Conservation (phyloP, 2,113 vertebrate species). For the Plotosus lineatus region DNA sequence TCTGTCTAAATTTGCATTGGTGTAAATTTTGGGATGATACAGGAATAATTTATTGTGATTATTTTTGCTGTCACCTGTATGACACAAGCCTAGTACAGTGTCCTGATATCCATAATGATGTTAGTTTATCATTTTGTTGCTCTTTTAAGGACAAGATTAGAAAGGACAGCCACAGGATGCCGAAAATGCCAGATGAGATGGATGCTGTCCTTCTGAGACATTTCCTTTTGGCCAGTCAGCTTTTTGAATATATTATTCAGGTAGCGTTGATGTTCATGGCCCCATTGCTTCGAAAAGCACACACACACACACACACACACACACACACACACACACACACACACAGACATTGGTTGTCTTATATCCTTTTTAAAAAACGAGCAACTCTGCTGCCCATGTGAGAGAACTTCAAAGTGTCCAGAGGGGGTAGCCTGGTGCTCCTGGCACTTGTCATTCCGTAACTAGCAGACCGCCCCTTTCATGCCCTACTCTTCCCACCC, state of each 20-base stretch:
- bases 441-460: conserved; percentile 58
- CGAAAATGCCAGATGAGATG: neutral
- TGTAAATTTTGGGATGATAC: neutral
- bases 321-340: conserved; percentile 12
- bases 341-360: conserved; percentile 20
- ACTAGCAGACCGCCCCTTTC: conserved; percentile 46
- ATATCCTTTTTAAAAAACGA: conserved; percentile 30
- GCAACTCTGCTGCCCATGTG: conserved; percentile 45
- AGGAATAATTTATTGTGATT: too few species aligned
- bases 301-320: neutral
- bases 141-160: neutral
- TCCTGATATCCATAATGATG: neutral
- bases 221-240: neutral
- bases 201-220: conserved; percentile 1
- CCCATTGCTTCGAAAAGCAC: conserved; percentile 5
- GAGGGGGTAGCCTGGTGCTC: conserved; percentile 48
- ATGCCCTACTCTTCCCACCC: conserved; percentile 43
- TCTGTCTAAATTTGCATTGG: neutral
- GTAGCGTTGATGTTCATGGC: conserved; percentile 49
- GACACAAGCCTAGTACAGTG: neutral
- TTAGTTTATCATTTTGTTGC: neutral
- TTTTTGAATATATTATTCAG: conserved; percentile 3
- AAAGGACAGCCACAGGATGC: neutral
- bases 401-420: conserved; percentile 55
- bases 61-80: neutral